Conservation (phyloP, 2,888 invertebrate genomes). For the Agonum fuliginosum region DNA sequence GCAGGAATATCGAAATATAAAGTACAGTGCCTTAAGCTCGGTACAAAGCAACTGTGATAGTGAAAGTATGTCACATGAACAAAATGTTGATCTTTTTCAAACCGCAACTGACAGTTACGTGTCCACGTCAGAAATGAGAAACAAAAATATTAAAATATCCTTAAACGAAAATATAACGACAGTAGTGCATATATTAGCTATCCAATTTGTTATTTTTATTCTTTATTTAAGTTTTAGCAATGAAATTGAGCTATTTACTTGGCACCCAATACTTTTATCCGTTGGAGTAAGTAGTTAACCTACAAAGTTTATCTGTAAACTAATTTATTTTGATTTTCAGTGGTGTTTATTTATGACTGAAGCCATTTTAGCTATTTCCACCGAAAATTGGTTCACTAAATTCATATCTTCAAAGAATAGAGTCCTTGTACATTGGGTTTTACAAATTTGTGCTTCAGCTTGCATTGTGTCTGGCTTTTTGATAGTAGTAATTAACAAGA, state of each 20-base stretch:
- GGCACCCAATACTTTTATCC: slow-evolving; percentile 53
- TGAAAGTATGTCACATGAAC: too few species aligned
- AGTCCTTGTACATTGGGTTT: slow-evolving; percentile 68
- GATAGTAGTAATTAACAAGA: slow-evolving; percentile 67
- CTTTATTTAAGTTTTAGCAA: slow-evolving; percentile 53
- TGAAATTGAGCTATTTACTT: slow-evolving; percentile 55
- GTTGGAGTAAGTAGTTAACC: slow-evolving; percentile 48
- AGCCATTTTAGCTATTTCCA: slow-evolving; percentile 68
- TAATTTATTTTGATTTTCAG: slow-evolving; percentile 67
- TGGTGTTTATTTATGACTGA: slow-evolving; percentile 70
- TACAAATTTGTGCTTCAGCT: slow-evolving; percentile 65
- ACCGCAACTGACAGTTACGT: too few species aligned
- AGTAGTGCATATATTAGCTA: slow-evolving; percentile 29
- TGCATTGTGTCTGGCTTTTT: slow-evolving; percentile 66
- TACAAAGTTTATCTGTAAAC: slow-evolving; percentile 5
- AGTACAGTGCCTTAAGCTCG: too few species aligned
- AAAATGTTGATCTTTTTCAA: too few species aligned
- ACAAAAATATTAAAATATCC: too few species aligned
- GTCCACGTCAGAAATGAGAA: too few species aligned
- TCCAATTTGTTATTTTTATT: slow-evolving; percentile 53
- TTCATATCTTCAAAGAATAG: slow-evolving; percentile 62
- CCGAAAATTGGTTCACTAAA: slow-evolving; percentile 67
- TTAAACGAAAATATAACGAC: slow-evolving; percentile 43
- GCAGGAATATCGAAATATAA: too few species aligned
- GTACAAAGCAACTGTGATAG: too few species aligned